These are phyloP conservation scores for Mythimna impura DNA, from an alignment of 2,888 invertebrate species.

Conservation along the genomic window DNA sequence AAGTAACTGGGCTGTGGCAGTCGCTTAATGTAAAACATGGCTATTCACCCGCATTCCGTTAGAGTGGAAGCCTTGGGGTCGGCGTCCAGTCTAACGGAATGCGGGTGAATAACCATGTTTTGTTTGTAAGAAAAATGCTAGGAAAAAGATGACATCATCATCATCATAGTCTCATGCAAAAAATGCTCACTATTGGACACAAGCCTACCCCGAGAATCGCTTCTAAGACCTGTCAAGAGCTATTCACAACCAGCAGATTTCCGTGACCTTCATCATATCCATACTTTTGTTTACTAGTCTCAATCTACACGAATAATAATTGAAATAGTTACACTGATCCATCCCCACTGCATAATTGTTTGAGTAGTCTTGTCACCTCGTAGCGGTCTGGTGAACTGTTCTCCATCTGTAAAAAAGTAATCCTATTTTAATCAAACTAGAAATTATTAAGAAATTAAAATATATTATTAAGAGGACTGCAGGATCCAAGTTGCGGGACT, in stretches of 20 bases:
- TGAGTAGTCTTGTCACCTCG: slow-evolving; percentile 78
- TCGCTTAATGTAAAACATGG: no score
- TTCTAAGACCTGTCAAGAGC: background rate
- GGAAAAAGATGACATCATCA: no score
- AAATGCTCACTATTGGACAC: background rate
- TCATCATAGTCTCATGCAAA: no score
- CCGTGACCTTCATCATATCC: background rate
- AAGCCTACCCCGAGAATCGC: background rate
- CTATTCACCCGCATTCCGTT: no score
- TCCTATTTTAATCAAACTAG: background rate
- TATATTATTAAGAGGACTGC: no score
- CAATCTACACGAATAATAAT: background rate
- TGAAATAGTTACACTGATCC: slow-evolving; percentile 33
- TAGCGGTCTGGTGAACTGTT: slow-evolving; percentile 66
- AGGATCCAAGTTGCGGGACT: no score
- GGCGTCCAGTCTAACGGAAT: no score
- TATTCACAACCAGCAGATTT: background rate
- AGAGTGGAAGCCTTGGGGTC: no score
- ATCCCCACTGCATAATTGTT: slow-evolving; percentile 82
- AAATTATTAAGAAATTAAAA: no score
- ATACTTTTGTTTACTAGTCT: background rate
- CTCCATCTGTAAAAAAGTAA: slow-evolving; percentile 57
- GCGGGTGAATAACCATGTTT: no score
- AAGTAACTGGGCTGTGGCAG: no score
- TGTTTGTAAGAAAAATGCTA: no score